Conservation (phyloP, 2,797 vertebrate genomes). For the Galago senegalensis region DNA sequence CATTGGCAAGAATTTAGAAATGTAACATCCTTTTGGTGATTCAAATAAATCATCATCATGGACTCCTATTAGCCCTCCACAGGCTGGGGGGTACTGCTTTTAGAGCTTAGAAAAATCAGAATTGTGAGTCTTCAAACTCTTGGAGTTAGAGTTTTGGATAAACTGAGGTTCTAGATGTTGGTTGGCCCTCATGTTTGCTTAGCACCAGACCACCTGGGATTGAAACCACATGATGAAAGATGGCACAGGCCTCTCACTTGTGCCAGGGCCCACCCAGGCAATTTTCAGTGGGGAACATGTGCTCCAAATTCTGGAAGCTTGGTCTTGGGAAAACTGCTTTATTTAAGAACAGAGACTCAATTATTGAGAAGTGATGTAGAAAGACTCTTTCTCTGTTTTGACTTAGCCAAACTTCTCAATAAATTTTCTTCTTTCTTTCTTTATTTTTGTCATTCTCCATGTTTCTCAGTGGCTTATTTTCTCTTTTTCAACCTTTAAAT, state of each 20-base stretch:
- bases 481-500: background rate
- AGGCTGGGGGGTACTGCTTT: background rate
- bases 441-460: background rate
- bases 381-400: background rate
- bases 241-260: background rate
- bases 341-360: background rate
- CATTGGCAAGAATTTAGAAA: background rate
- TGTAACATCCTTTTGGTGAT: background rate
- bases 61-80: background rate
- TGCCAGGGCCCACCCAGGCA: background rate
- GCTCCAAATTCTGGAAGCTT: slow-evolving; percentile 17
- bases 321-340: background rate
- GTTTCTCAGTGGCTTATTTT: background rate
- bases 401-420: background rate
- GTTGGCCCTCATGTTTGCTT: background rate
- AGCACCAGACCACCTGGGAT: background rate
- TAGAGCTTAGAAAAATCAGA: background rate
- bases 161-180: background rate
- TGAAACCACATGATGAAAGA: background rate
- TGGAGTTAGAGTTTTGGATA: background rate
- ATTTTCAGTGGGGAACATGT: background rate
- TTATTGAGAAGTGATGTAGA: background rate
- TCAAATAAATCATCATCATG: background rate
- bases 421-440: background rate
- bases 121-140: background rate